Evolutionary conservation across 37 sponge, comb jelly and placozoan species (phyloP).

Genomic region (Haliclona indistincta): DNA sequence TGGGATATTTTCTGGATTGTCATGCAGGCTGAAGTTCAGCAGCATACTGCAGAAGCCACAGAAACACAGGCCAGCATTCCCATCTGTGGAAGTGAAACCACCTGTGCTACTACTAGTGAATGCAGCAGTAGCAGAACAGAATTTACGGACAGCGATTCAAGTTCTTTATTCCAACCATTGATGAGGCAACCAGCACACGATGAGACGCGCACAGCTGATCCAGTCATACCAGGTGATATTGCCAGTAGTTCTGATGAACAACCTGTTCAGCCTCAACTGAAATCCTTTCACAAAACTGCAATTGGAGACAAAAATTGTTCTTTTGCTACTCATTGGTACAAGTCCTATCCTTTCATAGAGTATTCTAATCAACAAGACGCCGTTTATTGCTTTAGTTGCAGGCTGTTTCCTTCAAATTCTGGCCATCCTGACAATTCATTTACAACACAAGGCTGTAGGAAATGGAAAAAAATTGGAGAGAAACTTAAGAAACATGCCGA

Average conservation of each 20-base stretch:
- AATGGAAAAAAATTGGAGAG: conserved; percentile 40
- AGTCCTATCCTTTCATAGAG: conserved; percentile 35
- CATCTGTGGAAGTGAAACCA: no score
- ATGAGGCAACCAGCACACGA: no score
- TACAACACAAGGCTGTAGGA: conserved; percentile 28
- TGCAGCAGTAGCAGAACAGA: no score
- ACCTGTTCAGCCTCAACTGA: conserved; percentile 41
- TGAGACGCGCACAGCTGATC: no score
- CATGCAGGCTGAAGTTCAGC: no score
- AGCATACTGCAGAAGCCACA: no score
- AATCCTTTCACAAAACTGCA: conserved; percentile 27
- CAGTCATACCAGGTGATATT: conserved; percentile 35
- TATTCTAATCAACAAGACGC: conserved; percentile 40
- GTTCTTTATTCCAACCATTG: no score
- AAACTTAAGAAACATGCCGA: conserved; percentile 35
- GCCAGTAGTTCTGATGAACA: conserved; percentile 18
- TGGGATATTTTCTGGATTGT: no score
- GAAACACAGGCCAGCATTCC: no score
- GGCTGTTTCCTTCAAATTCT: conserved; percentile 27
- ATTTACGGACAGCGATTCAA: no score
- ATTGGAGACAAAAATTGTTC: conserved; percentile 27
- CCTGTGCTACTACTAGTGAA: no score
- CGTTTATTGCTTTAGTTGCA: conserved; percentile 24
- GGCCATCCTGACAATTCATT: conserved; percentile 25
- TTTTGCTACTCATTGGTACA: conserved; percentile 31